These are phyloP conservation scores for Amitus sp. DNA, from an alignment of 2,888 invertebrate species.

Conservation along the genomic window DNA sequence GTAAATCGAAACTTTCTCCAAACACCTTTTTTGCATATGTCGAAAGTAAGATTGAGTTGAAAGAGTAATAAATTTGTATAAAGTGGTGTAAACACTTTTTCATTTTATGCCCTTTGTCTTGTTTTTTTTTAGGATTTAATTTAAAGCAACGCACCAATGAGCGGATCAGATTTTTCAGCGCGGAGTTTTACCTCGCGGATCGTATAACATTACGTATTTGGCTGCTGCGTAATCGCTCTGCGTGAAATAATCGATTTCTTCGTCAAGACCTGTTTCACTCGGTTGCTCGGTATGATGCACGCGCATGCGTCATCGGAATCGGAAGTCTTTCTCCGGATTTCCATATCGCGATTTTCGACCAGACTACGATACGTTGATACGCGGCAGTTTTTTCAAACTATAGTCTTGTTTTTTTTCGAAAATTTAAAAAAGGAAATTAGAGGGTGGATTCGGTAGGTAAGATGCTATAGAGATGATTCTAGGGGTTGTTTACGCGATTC, in stretches of 20 bases:
- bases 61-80: constrained; percentile 63
- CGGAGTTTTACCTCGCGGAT: neutral
- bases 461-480: too few species aligned
- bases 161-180: too few species aligned
- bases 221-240: constrained; percentile 11
- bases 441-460: too few species aligned
- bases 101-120: too few species aligned
- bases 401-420: too few species aligned
- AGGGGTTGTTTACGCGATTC: too few species aligned
- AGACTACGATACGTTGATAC: too few species aligned
- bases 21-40: constrained; percentile 57
- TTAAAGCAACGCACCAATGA: too few species aligned
- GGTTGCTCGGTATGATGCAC: constrained; percentile 15
- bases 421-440: too few species aligned
- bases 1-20: constrained; percentile 58
- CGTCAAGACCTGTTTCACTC: constrained; percentile 20
- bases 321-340: constrained; percentile 11
- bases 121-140: too few species aligned
- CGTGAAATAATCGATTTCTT: constrained; percentile 27
- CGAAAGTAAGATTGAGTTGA: constrained; percentile 57
- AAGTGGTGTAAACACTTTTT: constrained; percentile 54
- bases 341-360: constrained; percentile 1
- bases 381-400: too few species aligned
- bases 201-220: constrained; percentile 7
- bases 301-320: constrained; percentile 26